Percentiles rank a stretch among this genome's conserved stretches.
These are phyloP conservation scores for Chaenocephalus aceratus DNA, from an alignment of 2,113 vertebrate genomes.

Conservation along the genomic window DNA sequence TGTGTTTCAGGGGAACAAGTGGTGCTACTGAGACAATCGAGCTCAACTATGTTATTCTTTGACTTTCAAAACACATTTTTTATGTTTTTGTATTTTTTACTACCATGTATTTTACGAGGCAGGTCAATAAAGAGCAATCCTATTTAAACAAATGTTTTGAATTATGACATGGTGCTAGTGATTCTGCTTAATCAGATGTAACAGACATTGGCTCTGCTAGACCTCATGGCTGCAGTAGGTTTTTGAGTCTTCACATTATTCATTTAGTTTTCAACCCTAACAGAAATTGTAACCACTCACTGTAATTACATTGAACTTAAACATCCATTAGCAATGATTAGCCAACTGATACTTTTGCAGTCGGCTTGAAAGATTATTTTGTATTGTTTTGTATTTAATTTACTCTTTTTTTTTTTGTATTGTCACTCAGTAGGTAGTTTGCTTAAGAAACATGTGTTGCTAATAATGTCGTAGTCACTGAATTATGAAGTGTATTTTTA, in stretches of 20 bases:
- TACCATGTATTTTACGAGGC: constrained; percentile 30
- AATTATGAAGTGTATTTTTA: constrained; percentile 26
- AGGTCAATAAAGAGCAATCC: constrained; percentile 27
- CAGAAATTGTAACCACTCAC: constrained; percentile 36
- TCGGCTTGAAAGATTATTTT: constrained; percentile 8
- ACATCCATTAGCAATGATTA: constrained; percentile 10
- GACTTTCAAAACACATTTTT: constrained; percentile 21
- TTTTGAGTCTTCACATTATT: constrained; percentile 26
- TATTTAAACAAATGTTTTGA: constrained; percentile 35
- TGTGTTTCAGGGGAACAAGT: constrained; percentile 43
- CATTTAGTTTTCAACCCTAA: neutral
- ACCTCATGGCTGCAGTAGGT: constrained; percentile 34
- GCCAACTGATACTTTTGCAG: constrained; percentile 26
- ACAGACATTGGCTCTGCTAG: constrained; percentile 8
- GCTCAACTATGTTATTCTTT: neutral
- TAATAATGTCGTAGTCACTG: constrained; percentile 51
- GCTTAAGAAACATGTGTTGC: constrained; percentile 25
- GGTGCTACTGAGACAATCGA: constrained; percentile 60
- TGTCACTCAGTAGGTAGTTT: constrained; percentile 26
- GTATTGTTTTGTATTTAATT: neutral
- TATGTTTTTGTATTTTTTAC: constrained; percentile 40
- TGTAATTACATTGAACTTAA: constrained; percentile 23
- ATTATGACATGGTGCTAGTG: constrained; percentile 45
- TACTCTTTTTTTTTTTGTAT: constrained; percentile 47
- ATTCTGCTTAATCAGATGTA: constrained; percentile 36